These are phyloP conservation scores for Gymnoscopelus microlampas DNA, from an alignment of 2,797 vertebrate genomes.

Conservation along the genomic window DNA sequence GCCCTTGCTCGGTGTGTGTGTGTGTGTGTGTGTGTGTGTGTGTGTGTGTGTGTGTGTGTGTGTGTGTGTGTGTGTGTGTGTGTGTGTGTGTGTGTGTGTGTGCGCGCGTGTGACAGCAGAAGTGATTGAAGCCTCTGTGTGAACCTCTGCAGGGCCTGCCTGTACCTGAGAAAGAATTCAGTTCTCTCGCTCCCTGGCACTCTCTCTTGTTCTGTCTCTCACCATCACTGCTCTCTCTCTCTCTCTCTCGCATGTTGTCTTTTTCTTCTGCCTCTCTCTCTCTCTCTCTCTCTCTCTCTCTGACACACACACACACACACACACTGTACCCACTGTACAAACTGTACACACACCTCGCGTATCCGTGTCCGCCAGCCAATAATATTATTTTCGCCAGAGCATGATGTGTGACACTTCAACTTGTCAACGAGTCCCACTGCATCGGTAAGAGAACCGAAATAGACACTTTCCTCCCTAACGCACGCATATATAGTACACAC, in stretches of 20 bases:
- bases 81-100: background rate
- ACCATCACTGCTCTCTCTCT: constrained; percentile 6
- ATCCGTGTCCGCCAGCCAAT: constrained; percentile 39
- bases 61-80: background rate
- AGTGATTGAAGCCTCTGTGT: constrained; percentile 36
- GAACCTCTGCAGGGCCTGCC: constrained; percentile 62
- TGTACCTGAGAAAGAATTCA: constrained; percentile 62
- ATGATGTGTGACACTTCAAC: constrained; percentile 62
- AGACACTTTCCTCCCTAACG: too few relatives aligned
- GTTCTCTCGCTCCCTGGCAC: background rate
- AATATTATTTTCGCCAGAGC: constrained; percentile 45
- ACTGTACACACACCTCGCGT: too few relatives aligned
- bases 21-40: background rate
- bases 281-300: constrained; percentile 7
- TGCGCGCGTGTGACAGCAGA: constrained; percentile 13
- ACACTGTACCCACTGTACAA: too few relatives aligned
- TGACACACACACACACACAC: constrained; percentile 7
- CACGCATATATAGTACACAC: background rate
- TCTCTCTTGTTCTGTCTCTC: constrained; percentile 2
- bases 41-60: background rate
- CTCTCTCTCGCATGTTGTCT: background rate
- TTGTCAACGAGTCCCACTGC: constrained; percentile 58
- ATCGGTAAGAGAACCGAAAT: constrained; percentile 35
- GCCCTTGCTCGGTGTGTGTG: too few relatives aligned
- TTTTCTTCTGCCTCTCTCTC: background rate